Conservation (phyloP, 2,888 invertebrate genomes). For the Cryptocephalus primarius region DNA sequence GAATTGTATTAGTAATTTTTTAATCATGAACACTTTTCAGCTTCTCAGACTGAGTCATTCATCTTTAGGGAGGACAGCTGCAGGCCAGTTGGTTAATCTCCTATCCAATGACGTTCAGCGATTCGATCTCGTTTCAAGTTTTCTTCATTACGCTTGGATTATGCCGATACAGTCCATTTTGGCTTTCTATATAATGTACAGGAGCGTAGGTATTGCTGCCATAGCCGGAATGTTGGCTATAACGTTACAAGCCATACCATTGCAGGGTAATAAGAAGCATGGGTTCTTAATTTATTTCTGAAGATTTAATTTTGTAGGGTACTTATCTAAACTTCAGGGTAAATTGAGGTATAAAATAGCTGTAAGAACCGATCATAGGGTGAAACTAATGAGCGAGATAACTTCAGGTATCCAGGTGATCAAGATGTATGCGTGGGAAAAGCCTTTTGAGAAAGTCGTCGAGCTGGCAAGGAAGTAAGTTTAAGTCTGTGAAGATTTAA, state of each 20-base stretch:
- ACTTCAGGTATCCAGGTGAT: slow-evolving; percentile 63
- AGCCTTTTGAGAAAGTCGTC: slow-evolving; percentile 54
- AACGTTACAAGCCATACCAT: slow-evolving; percentile 39
- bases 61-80: slow-evolving; percentile 69
- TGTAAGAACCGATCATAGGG: slow-evolving; percentile 49
- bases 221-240: slow-evolving; percentile 51
- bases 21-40: slow-evolving; percentile 23
- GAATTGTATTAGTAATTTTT: background rate
- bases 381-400: slow-evolving; percentile 64
- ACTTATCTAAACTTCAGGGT: slow-evolving; percentile 38
- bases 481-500: background rate
- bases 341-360: slow-evolving; percentile 39
- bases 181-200: slow-evolving; percentile 49
- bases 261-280: slow-evolving; percentile 36
- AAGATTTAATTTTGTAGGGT: slow-evolving; percentile 28
- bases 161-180: slow-evolving; percentile 64
- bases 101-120: slow-evolving; percentile 78
- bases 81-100: slow-evolving; percentile 74
- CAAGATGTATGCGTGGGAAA: slow-evolving; percentile 73
- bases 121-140: slow-evolving; percentile 60
- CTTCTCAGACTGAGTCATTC: slow-evolving; percentile 52
- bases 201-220: slow-evolving; percentile 42
- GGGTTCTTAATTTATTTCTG: background rate
- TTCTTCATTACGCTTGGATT: slow-evolving; percentile 69
- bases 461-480: slow-evolving; percentile 48